A percentile compares a stretch with the other conserved stretches of the same genome.
phyloP scores from a whole-genome alignment of 2,888 invertebrate genomes.

The Nemapogon koenigi region DNA sequence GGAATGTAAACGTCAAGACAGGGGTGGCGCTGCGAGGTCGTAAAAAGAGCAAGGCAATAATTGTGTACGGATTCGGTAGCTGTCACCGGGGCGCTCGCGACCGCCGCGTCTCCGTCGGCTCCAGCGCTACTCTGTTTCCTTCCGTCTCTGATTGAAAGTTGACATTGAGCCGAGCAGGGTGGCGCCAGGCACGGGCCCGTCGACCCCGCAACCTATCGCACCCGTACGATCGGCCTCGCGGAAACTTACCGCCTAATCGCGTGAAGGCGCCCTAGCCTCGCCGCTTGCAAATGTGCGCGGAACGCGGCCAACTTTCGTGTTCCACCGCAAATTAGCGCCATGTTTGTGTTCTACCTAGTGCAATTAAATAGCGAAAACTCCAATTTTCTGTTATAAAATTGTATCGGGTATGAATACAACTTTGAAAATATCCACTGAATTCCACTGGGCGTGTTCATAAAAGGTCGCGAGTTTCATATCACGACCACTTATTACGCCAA shows the following conservation, averaged over 20 bases:
- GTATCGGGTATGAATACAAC: slow-evolving; percentile 3
- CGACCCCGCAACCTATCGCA: slow-evolving; percentile 59
- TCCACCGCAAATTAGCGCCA: slow-evolving; percentile 34
- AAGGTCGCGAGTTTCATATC: no score
- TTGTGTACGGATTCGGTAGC: slow-evolving; percentile 27
- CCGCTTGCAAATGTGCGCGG: slow-evolving; percentile 45
- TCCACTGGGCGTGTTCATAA: no score
- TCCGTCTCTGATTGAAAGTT: slow-evolving; percentile 59
- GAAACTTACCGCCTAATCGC: slow-evolving; percentile 53
- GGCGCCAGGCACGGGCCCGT: slow-evolving; percentile 60
- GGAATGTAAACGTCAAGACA: slow-evolving; percentile 37
- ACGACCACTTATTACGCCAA: no score
- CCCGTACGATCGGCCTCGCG: slow-evolving; percentile 53
- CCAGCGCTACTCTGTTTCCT: slow-evolving; percentile 33
- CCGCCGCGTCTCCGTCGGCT: background rate
- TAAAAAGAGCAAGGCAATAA: slow-evolving; percentile 40
- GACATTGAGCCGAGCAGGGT: slow-evolving; percentile 53
- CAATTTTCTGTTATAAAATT: slow-evolving; percentile 17
- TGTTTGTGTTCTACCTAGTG: slow-evolving; percentile 26
- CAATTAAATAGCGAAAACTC: slow-evolving; percentile 27
- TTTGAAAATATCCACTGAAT: no score
- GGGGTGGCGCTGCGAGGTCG: slow-evolving; percentile 30
- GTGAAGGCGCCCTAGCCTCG: slow-evolving; percentile 36
- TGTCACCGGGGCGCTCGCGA: no score
- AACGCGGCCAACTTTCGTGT: slow-evolving; percentile 33